Percentiles rank a stretch among this genome's conserved stretches.
These are phyloP conservation scores for Ctenodactylus gundi DNA, from an alignment of 2,113 vertebrate species.

Conservation along the genomic window DNA sequence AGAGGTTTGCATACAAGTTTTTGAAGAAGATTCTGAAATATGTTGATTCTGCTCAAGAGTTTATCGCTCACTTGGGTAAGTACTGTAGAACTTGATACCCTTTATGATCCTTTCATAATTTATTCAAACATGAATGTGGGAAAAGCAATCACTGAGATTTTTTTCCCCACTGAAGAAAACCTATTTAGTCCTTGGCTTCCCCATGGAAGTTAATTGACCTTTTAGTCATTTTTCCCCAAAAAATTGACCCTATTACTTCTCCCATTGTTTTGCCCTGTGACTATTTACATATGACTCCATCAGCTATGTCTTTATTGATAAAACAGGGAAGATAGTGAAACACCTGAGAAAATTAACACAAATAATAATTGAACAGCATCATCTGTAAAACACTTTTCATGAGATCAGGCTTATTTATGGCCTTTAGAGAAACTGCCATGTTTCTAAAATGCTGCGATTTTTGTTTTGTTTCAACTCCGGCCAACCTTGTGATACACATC, in stretches of 20 bases:
- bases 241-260: background rate
- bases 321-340: background rate
- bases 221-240: background rate
- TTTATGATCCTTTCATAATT: background rate
- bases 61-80: constrained; percentile 96
- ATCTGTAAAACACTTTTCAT: background rate
- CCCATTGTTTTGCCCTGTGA: background rate
- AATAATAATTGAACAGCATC: background rate
- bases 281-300: background rate
- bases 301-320: background rate
- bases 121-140: background rate
- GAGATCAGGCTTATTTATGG: background rate
- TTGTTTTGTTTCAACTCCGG: background rate
- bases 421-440: background rate
- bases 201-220: background rate
- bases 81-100: background rate
- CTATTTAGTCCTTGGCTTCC: background rate
- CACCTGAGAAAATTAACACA: background rate
- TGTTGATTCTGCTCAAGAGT: constrained; percentile 97
- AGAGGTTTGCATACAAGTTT: constrained; percentile 98
- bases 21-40: constrained; percentile 98
- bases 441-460: background rate
- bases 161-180: background rate
- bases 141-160: background rate
- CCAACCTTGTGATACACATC: constrained; percentile 49